phyloP scores from a whole-genome alignment of 2,113 vertebrate genomes.

The Tylochromis polylepis region DNA sequence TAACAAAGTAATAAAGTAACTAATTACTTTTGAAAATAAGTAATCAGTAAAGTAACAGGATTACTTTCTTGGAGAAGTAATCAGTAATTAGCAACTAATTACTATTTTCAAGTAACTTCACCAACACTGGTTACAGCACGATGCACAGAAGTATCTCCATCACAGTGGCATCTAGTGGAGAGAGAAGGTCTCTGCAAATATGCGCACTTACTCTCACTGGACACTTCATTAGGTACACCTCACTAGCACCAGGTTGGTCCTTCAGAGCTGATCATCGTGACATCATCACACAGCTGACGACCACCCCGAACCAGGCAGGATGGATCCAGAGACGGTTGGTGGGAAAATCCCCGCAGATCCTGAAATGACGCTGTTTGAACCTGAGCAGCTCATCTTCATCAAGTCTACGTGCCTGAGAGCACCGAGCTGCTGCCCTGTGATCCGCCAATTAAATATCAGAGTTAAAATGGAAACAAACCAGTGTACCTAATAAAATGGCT shows the following conservation, averaged over 20 bases:
- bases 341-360: background rate
- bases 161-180: background rate
- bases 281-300: background rate
- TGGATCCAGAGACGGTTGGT: background rate
- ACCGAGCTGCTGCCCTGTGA: background rate
- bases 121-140: background rate
- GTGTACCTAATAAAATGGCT: no score
- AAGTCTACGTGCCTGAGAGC: background rate
- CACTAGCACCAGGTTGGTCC: background rate
- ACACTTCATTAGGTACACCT: background rate
- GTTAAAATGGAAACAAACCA: background rate
- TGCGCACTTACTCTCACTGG: background rate
- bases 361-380: background rate
- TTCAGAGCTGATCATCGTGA: background rate
- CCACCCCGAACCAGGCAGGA: background rate
- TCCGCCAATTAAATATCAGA: background rate
- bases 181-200: background rate
- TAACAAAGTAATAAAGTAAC: no score
- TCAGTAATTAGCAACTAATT: no score
- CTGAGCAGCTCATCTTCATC: background rate
- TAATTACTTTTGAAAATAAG: no score
- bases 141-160: background rate
- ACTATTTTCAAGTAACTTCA: no score
- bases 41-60: no score
- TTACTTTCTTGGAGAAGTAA: no score